phyloP scores from a whole-genome alignment of 2,888 invertebrate genomes.

The Chymomyza fuscimana region DNA sequence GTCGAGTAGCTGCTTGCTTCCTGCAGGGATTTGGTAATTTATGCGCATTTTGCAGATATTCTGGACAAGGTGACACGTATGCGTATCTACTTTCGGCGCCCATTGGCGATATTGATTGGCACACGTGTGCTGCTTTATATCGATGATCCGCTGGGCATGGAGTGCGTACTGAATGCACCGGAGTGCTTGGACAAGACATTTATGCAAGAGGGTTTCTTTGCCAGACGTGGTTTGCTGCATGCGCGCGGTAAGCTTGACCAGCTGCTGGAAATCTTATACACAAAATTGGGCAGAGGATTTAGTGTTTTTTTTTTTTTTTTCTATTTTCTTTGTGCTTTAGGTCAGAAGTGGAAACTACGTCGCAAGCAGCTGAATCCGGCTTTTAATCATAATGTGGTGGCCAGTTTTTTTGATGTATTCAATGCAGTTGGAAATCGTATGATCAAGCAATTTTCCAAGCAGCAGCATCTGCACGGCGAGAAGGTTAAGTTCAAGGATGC shows the following conservation, averaged over 20 bases:
- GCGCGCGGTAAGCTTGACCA: slow-evolving; percentile 62
- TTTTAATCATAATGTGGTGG: slow-evolving; percentile 73
- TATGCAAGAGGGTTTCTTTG: slow-evolving; percentile 77
- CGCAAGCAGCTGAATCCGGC: slow-evolving; percentile 77
- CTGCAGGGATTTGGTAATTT: not conserved
- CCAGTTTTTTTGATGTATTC: slow-evolving; percentile 74
- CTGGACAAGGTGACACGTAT: slow-evolving; percentile 63
- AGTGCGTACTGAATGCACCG: slow-evolving; percentile 73
- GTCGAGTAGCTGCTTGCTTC: slow-evolving; percentile 24
- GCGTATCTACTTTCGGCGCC: slow-evolving; percentile 67
- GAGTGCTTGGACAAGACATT: slow-evolving; percentile 77
- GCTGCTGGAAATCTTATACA: not conserved
- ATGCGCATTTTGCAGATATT: slow-evolving; percentile 51
- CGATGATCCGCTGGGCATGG: slow-evolving; percentile 76
- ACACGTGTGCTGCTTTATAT: slow-evolving; percentile 72
- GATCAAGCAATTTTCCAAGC: slow-evolving; percentile 56
- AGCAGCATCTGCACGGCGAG: slow-evolving; percentile 52
- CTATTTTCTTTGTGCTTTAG: slow-evolving; percentile 38
- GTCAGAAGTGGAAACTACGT: slow-evolving; percentile 76
- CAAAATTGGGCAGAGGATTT: not conserved
- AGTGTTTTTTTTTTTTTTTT: not conserved
- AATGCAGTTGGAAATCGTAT: slow-evolving; percentile 74
- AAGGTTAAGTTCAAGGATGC: slow-evolving; percentile 65
- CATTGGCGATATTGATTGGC: slow-evolving; percentile 72
- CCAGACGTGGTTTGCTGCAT: slow-evolving; percentile 73